A percentile compares a stretch with the other conserved stretches of the same genome.
Conservation (phyloP, 2,888 invertebrate genomes). For the Perdita meconis region DNA sequence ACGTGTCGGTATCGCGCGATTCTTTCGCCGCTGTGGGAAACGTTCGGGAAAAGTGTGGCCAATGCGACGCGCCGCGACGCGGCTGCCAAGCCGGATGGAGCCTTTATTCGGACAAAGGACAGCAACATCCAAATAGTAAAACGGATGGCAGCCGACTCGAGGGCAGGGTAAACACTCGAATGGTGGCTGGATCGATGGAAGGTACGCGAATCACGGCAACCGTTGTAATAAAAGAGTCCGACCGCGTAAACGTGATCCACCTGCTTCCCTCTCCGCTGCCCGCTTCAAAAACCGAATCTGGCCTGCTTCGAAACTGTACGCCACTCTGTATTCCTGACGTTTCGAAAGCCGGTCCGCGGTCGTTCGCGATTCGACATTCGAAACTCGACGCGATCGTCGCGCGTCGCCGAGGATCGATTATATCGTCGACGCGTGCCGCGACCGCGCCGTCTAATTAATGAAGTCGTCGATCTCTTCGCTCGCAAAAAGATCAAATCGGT, state of each 20-base stretch:
- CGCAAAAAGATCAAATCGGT: no score
- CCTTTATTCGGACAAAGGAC: conserved; percentile 44
- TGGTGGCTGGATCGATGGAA: conserved; percentile 68
- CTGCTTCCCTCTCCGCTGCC: neutral
- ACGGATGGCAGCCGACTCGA: conserved; percentile 68
- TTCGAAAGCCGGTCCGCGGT: neutral
- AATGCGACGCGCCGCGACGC: no score
- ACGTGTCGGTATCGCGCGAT: conserved; percentile 8
- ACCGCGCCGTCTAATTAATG: neutral
- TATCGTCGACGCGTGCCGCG: neutral
- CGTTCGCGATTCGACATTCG: neutral
- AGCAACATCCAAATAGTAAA: conserved; percentile 75
- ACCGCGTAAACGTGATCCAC: conserved; percentile 52
- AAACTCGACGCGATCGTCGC: neutral
- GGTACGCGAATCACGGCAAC: conserved; percentile 49
- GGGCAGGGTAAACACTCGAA: conserved; percentile 77
- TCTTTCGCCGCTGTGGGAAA: neutral
- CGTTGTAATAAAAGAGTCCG: conserved; percentile 60
- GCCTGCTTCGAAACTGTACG: conserved; percentile 2
- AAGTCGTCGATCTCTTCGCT: neutral
- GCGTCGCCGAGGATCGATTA: neutral
- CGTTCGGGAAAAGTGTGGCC: neutral
- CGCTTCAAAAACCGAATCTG: neutral
- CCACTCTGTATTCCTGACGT: conserved; percentile 2
- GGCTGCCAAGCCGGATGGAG: conserved; percentile 14